Conservation (phyloP, 2,113 vertebrate species). For the Falco punctatus region DNA sequence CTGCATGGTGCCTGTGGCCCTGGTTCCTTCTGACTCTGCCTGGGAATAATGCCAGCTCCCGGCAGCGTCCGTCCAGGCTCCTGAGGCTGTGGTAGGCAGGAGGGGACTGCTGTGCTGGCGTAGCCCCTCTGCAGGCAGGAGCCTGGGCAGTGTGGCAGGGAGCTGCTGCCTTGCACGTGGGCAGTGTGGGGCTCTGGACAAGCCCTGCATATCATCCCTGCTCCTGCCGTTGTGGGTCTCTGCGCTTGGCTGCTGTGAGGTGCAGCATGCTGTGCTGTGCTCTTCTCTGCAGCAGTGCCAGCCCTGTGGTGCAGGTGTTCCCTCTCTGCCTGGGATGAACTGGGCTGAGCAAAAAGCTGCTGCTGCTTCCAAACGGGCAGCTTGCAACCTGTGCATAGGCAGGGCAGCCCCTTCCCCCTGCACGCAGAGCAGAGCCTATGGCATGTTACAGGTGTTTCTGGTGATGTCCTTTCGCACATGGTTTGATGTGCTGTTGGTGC, state of each 20-base stretch:
- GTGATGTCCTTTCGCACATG: accelerated
- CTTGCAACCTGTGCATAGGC: accelerated
- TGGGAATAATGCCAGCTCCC: not conserved
- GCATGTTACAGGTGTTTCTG: not conserved
- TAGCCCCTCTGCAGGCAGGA: not conserved
- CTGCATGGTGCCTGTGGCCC: not conserved
- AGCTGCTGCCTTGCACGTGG: not conserved
- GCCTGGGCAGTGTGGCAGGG: not conserved
- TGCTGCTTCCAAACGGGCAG: not conserved
- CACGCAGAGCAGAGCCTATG: not conserved
- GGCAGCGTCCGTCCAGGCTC: not conserved
- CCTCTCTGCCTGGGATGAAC: not conserved
- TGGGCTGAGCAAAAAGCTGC: not conserved
- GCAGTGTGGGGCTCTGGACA: too few species aligned
- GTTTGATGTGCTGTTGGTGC: not conserved
- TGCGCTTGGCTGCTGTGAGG: not conserved
- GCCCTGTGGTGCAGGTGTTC: not conserved
- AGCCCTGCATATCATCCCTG: accelerated
- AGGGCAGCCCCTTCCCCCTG: not conserved
- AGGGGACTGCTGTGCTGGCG: not conserved
- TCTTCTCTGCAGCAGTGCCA: not conserved
- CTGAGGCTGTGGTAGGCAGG: not conserved
- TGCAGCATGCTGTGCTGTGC: not conserved
- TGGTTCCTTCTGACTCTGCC: not conserved
- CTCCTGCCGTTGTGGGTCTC: not conserved